phyloP scores from a whole-genome alignment of 2,888 invertebrate species.

The Ethmia dodecea region DNA sequence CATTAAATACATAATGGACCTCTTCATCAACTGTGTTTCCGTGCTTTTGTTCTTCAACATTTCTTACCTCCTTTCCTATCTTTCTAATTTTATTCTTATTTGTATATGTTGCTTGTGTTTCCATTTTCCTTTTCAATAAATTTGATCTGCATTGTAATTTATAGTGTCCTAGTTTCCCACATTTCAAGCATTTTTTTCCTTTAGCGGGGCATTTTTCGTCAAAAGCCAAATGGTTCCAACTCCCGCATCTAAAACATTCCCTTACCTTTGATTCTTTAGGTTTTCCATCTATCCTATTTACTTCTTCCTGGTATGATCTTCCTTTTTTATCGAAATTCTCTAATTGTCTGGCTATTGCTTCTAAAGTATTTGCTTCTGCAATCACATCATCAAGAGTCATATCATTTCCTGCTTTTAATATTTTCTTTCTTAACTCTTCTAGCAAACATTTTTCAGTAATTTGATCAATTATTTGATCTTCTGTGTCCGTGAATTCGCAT shows the following conservation, averaged over 20 bases:
- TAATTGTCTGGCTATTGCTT: constrained; percentile 8
- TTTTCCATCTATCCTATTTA: not conserved
- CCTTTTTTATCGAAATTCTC: constrained; percentile 2
- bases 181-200: constrained; percentile 9
- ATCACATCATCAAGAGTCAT: constrained; percentile 14
- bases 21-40: not conserved
- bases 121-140: not conserved
- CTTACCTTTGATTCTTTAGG: not conserved
- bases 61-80: not conserved
- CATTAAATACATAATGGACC: constrained; percentile 17
- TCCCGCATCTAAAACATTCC: constrained; percentile 12
- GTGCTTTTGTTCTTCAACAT: not conserved
- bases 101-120: not conserved
- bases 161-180: constrained; percentile 12
- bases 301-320: not conserved
- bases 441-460: constrained; percentile 7
- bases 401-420: constrained; percentile 1
- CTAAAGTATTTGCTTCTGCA: constrained; percentile 14
- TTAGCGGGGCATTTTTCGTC: constrained; percentile 13
- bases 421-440: constrained; percentile 4
- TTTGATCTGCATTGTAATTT: constrained; percentile 1
- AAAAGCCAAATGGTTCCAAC: constrained; percentile 1
- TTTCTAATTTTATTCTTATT: not conserved
- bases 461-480: constrained; percentile 18
- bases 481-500: constrained; percentile 17